Conservation (phyloP, 1,140 invertebrate genomes). For the Drosophila nikananu region DNA sequence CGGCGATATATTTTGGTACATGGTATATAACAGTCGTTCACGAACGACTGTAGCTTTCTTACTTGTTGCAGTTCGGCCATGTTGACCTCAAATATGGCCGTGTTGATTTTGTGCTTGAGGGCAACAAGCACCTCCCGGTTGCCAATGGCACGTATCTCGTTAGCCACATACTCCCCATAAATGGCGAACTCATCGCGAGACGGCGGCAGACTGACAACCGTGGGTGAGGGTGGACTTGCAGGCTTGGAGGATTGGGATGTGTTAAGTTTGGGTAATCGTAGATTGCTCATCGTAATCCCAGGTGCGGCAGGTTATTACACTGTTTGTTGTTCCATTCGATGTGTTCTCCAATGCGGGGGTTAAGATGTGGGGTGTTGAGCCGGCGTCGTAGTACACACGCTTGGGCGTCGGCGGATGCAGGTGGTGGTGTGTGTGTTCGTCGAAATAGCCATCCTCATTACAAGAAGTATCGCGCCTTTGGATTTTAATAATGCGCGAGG, state of each 20-base stretch:
- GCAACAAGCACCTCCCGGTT: conserved; percentile 76
- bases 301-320: conserved; percentile 26
- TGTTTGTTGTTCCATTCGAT: conserved; percentile 31
- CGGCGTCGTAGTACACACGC: conserved; percentile 70
- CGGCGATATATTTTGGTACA: no score
- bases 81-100: conserved; percentile 83
- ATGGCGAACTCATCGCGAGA: conserved; percentile 75
- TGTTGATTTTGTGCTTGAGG: conserved; percentile 84
- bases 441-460: conserved; percentile 63
- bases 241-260: conserved; percentile 46
- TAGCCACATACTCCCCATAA: conserved; percentile 82
- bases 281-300: conserved; percentile 46
- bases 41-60: no score
- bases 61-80: conserved; percentile 81
- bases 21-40: no score
- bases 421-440: conserved; percentile 59
- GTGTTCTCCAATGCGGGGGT: conserved; percentile 38
- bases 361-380: conserved; percentile 48
- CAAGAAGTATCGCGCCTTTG: conserved; percentile 63
- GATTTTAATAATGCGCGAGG: conserved; percentile 77
- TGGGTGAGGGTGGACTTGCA: conserved; percentile 26
- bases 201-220: conserved; percentile 21
- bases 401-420: conserved; percentile 56
- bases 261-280: conserved; percentile 59
- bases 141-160: conserved; percentile 78